phyloP scores from a whole-genome alignment of 2,113 vertebrate species.

The Formicarius rufipectus region DNA sequence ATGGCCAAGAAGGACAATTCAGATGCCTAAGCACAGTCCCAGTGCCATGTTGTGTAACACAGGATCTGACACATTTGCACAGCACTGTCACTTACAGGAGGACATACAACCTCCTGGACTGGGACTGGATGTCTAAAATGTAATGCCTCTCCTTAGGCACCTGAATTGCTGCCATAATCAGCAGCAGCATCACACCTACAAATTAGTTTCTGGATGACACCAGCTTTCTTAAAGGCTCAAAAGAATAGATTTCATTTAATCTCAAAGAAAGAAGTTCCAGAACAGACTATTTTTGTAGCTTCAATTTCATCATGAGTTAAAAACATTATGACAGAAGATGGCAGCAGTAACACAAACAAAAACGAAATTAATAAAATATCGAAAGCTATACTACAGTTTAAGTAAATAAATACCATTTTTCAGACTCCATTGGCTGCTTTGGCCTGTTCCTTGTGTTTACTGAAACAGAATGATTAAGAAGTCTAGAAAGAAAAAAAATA shows the following conservation, averaged over 20 bases:
- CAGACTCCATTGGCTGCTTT: conserved; percentile 79
- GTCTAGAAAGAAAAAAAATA: conserved; percentile 71
- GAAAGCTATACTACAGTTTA: background rate
- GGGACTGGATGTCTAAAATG: background rate
- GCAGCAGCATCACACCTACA: background rate
- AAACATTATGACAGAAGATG: background rate
- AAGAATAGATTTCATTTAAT: background rate
- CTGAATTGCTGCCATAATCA: background rate
- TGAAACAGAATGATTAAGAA: conserved; percentile 87
- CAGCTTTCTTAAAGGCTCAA: background rate
- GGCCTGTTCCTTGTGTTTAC: conserved; percentile 81
- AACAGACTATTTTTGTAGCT: background rate
- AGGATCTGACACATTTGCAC: background rate
- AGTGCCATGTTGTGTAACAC: background rate
- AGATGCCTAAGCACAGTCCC: background rate
- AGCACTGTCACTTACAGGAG: background rate
- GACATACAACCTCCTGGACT: background rate
- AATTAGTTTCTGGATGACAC: background rate
- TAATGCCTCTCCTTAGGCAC: background rate
- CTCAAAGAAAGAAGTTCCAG: background rate
- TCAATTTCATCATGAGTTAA: background rate
- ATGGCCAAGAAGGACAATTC: background rate
- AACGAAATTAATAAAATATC: background rate
- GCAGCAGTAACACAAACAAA: background rate
- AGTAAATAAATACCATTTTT: conserved; percentile 81